These are phyloP conservation scores for Botia kubotai DNA, from an alignment of 2,797 vertebrate species.

Conservation along the genomic window DNA sequence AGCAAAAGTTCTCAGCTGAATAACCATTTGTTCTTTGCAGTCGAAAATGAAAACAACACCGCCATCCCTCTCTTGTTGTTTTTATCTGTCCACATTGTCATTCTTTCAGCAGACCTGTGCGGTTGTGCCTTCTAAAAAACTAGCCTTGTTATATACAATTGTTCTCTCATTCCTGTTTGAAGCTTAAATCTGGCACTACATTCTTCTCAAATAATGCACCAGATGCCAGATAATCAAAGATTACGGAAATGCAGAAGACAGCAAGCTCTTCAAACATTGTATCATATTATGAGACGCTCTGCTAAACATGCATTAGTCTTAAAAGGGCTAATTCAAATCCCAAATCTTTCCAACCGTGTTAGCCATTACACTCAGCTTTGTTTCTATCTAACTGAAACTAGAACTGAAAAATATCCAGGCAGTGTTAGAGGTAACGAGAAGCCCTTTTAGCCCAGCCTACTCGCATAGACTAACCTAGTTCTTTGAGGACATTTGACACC, in stretches of 20 bases:
- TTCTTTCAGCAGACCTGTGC: constrained; percentile 30
- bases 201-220: constrained; percentile 23
- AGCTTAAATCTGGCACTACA: not conserved
- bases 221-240: constrained; percentile 22
- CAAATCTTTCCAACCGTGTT: not conserved
- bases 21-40: constrained; percentile 58
- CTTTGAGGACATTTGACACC: constrained; percentile 49
- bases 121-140: not conserved
- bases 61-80: constrained; percentile 30
- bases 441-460: constrained; percentile 16
- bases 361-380: not conserved
- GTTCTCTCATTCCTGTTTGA: constrained; percentile 33
- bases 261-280: constrained; percentile 9
- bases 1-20: constrained; percentile 59
- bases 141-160: constrained; percentile 18
- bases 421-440: constrained; percentile 21
- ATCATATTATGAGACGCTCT: not conserved
- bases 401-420: constrained; percentile 25
- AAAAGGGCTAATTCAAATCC: not conserved
- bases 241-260: not conserved
- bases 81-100: constrained; percentile 30
- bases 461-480: constrained; percentile 29
- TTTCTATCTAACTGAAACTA: not conserved
- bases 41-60: constrained; percentile 31
- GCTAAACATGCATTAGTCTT: not conserved